Conservation (phyloP, 2,113 vertebrate genomes). For the Chaetorhynchus papuensis region DNA sequence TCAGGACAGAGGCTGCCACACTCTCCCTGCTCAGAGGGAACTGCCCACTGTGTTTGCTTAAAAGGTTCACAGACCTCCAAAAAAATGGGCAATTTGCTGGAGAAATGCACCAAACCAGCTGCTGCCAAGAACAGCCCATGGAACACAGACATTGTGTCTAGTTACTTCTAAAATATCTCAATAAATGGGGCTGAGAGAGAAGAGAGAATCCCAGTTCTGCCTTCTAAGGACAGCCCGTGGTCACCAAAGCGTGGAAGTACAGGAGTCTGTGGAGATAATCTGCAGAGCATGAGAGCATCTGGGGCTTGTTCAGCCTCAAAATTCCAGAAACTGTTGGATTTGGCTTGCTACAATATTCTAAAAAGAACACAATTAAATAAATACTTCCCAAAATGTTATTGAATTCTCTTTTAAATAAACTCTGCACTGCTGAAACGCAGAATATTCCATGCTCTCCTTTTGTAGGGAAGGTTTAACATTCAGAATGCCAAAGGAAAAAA, state of each 20-base stretch:
- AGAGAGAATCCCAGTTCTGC: background rate
- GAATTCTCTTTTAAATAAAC: background rate
- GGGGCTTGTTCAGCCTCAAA: background rate
- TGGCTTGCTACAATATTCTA: background rate
- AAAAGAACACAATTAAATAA: background rate
- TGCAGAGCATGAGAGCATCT: background rate
- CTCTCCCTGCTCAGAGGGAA: background rate
- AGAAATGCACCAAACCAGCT: background rate
- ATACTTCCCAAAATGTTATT: background rate
- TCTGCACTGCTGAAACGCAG: background rate
- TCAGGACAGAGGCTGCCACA: background rate
- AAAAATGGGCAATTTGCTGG: background rate
- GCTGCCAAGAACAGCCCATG: background rate
- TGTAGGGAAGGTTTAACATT: background rate
- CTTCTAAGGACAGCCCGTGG: background rate
- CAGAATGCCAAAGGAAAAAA: background rate
- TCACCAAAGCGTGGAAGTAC: background rate
- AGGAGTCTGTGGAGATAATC: background rate
- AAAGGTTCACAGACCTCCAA: background rate
- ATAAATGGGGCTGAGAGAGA: background rate
- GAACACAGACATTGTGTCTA: background rate
- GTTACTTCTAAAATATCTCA: background rate
- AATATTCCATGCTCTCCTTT: background rate
- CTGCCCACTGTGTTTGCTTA: background rate
- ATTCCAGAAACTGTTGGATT: background rate